Evolutionary conservation across 2,113 vertebrate genomes (phyloP).

Genomic region (Anguilla rostrata): DNA sequence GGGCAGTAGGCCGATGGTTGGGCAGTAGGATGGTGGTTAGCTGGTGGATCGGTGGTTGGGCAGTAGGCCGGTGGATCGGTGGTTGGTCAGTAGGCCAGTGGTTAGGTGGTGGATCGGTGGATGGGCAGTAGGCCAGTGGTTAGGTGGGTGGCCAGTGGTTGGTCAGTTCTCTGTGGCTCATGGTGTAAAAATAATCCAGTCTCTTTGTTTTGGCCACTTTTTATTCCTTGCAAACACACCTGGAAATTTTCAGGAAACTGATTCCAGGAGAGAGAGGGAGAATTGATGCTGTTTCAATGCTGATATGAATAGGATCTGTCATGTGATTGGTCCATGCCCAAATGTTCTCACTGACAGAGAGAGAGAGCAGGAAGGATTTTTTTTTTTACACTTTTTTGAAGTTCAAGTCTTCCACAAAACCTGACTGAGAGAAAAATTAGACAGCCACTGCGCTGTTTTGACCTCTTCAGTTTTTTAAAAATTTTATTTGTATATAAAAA

Average conservation of each 20-base stretch:
- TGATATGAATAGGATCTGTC: conserved; percentile 28
- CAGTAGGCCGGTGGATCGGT: no score
- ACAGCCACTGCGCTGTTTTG: conserved; percentile 68
- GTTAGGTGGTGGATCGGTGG: no score
- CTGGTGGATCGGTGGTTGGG: no score
- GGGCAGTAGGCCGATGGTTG: no score
- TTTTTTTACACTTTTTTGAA: conserved; percentile 69
- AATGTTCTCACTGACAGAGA: conserved; percentile 19
- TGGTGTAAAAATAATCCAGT: no score
- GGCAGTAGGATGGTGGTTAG: no score
- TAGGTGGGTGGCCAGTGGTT: no score
- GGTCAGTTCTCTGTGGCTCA: no score
- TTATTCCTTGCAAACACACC: conserved; percentile 24
- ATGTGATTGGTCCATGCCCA: conserved; percentile 25
- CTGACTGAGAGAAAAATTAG: conserved; percentile 74
- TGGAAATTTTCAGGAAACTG: neutral
- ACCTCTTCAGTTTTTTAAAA: conserved; percentile 73
- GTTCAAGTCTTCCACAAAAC: conserved; percentile 87
- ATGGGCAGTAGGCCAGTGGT: no score
- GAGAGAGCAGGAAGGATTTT: conserved; percentile 14
- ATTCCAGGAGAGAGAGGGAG: conserved; percentile 11
- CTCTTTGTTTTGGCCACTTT: conserved; percentile 30
- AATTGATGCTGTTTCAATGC: neutral
- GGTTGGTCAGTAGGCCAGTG: no score
- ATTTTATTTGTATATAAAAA: conserved; percentile 73